Evolutionary conservation across 2,113 vertebrate genomes (phyloP).

Genomic region (Bubalus kerabau): DNA sequence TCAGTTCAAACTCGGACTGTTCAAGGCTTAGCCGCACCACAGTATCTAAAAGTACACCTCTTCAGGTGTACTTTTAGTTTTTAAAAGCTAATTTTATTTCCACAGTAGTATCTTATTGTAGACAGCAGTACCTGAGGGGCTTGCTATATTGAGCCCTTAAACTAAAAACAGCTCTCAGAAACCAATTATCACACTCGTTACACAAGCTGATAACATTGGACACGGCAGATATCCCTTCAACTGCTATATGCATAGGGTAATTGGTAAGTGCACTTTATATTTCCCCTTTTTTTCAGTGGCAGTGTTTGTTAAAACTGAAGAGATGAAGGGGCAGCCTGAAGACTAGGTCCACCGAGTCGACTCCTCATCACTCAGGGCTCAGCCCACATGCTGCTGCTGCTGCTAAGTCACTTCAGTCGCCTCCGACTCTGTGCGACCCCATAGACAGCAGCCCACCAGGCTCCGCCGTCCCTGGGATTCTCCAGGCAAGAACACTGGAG

Average conservation of each 20-base stretch:
- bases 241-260: neutral
- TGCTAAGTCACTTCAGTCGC: no score
- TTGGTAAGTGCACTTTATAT: neutral
- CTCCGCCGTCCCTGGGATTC: no score
- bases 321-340: neutral
- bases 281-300: no score
- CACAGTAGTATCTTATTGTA: neutral
- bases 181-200: neutral
- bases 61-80: neutral
- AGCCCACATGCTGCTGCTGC: neutral
- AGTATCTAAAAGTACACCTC: neutral
- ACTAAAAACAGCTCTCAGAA: neutral
- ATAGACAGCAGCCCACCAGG: no score
- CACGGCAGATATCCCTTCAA: neutral
- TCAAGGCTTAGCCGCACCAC: neutral
- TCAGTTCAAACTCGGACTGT: neutral
- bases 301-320: neutral
- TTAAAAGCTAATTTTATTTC: conserved; percentile 4
- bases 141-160: neutral
- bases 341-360: neutral
- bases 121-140: neutral
- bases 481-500: no score
- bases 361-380: neutral
- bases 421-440: no score
- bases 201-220: neutral